These are phyloP conservation scores for Drosophila flavopinicola DNA, from an alignment of 2,888 invertebrate genomes.

Conservation along the genomic window DNA sequence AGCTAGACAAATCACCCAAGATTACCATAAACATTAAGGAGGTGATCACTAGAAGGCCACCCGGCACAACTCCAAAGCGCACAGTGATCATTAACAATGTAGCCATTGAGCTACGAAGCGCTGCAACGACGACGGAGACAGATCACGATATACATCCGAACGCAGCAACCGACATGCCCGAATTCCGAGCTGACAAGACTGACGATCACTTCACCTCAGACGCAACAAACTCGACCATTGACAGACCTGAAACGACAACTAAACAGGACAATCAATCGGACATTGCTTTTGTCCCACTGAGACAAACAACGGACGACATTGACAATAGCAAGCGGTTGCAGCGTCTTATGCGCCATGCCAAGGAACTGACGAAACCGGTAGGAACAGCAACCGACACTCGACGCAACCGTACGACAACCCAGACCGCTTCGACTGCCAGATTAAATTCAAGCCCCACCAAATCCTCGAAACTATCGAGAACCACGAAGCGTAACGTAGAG, in stretches of 20 bases:
- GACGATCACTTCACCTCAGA: neutral
- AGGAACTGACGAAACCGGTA: slow-evolving; percentile 6
- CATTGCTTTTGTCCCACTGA: slow-evolving; percentile 2
- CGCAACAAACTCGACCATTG: neutral
- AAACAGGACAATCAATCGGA: neutral
- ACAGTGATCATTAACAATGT: slow-evolving; percentile 82
- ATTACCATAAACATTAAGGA: slow-evolving; percentile 58
- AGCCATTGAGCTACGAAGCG: slow-evolving; percentile 80
- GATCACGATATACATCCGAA: neutral
- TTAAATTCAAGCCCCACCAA: slow-evolving; percentile 28
- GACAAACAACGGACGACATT: neutral
- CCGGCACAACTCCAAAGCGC: slow-evolving; percentile 63
- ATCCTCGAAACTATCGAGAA: slow-evolving; percentile 50
- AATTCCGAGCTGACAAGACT: slow-evolving; percentile 11
- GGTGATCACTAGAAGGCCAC: slow-evolving; percentile 52
- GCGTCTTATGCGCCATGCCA: slow-evolving; percentile 8
- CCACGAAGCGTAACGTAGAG: slow-evolving; percentile 69
- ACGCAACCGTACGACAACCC: slow-evolving; percentile 33
- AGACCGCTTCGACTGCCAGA: neutral
- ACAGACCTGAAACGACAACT: slow-evolving; percentile 2
- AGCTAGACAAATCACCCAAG: slow-evolving; percentile 78
- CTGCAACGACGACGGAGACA: slow-evolving; percentile 30
- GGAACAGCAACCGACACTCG: neutral
- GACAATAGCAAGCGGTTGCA: slow-evolving; percentile 8
- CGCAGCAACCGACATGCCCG: slow-evolving; percentile 1